Evolutionary conservation across 2,797 vertebrate species (phyloP).

Genomic region (Fundulus diaphanus): DNA sequence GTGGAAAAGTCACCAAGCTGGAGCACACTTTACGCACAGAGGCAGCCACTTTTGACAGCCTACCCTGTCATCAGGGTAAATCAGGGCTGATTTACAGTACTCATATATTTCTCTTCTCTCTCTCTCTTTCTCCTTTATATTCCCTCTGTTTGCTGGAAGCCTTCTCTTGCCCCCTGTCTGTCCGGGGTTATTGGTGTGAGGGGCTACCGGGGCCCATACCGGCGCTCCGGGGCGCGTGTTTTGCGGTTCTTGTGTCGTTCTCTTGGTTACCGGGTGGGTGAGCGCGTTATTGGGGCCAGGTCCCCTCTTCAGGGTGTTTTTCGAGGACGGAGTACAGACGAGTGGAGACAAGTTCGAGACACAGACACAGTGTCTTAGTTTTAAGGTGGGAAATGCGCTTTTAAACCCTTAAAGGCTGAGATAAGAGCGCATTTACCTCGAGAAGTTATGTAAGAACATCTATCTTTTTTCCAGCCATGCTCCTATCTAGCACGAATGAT

Average conservation of each 20-base stretch:
- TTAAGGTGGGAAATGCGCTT: not conserved
- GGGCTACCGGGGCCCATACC: constrained; percentile 82
- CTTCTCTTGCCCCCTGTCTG: constrained; percentile 65
- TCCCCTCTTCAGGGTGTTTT: constrained; percentile 41
- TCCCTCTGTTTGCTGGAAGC: constrained; percentile 85
- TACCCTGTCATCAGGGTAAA: no score
- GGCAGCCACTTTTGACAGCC: constrained; percentile 77
- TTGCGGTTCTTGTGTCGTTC: constrained; percentile 86
- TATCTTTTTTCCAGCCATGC: constrained; percentile 4
- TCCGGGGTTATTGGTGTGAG: constrained; percentile 78
- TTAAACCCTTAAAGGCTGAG: not conserved
- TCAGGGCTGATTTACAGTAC: constrained; percentile 90
- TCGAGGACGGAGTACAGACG: constrained; percentile 38
- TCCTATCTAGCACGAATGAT: constrained; percentile 4
- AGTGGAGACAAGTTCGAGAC: constrained; percentile 22
- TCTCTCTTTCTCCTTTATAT: constrained; percentile 72
- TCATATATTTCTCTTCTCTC: constrained; percentile 74
- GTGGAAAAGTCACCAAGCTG: not conserved
- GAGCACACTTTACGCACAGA: constrained; percentile 45
- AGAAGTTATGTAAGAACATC: constrained; percentile 9
- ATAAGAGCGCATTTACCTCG: constrained; percentile 15
- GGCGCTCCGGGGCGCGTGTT: constrained; percentile 85
- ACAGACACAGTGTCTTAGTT: constrained; percentile 21
- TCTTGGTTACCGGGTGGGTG: constrained; percentile 89
- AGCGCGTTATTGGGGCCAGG: constrained; percentile 47